Conservation (phyloP, 2,797 vertebrate species). For the Amblyraja radiata region DNA sequence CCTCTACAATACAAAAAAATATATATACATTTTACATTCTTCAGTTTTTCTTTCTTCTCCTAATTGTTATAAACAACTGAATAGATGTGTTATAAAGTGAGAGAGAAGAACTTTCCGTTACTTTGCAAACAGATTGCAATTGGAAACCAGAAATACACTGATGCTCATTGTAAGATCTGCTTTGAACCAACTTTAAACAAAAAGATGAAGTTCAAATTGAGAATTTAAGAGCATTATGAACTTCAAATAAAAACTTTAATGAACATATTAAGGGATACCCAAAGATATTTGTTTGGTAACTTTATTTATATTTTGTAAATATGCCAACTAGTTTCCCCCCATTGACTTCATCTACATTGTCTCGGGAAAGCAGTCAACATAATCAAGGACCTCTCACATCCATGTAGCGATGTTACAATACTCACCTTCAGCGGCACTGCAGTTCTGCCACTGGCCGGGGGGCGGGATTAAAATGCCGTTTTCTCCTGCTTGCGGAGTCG, state of each 20-base stretch:
- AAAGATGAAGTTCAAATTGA: neutral
- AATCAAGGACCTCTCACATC: no score
- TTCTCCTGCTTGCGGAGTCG: no score
- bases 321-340: no score
- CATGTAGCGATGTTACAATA: no score
- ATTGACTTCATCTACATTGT: no score
- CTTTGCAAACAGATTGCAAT: neutral
- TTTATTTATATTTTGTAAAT: neutral
- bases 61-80: neutral
- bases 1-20: neutral
- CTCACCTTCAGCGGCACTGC: no score
- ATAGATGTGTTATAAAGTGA: neutral
- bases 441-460: no score
- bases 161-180: neutral
- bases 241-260: slow-evolving; percentile 7
- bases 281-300: neutral
- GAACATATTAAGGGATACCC: neutral
- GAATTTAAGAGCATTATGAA: neutral
- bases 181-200: neutral
- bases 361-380: no score
- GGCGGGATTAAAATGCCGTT: no score
- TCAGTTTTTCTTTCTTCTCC: neutral
- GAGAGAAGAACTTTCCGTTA: neutral
- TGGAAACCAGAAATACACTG: neutral
- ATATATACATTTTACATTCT: neutral